Base-by-base conservation (phyloP, 2,888 invertebrate species). In the Drosophila fungiperda region DNA sequence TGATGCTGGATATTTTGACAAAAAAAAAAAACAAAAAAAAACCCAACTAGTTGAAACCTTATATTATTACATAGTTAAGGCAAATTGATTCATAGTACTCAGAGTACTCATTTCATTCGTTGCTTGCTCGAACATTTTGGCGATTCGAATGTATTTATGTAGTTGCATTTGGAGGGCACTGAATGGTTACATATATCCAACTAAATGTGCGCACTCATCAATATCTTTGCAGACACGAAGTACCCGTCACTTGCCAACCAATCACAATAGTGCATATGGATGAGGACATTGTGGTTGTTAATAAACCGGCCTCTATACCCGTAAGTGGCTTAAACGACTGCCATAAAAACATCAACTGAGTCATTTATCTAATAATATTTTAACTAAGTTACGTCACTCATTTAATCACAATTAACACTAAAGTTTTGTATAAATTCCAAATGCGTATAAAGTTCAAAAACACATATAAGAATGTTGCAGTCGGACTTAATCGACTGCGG, bases 261-360 rank as follows among this genome's bases (percentile, higher is more conserved):
- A 97, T 99, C 95, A 96, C 97, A 95, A 97, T 99, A 94, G 96
- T 99, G 94, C 97, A 97, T 95, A 97, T 99, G 96, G 98, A 98
- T 95, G 98, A 99, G 94, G 98, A 99, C 95, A 96, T 99, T 95
- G 96, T 99, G 95, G 99, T 99, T 94, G 98, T 99, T 94, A 98
- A 99, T 96, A 99, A 99, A 96, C 99, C 99, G 94, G 97, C 98
- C 94, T 99, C 99, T 94, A 98, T 99, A 95, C 99, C 99, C 94
- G 98, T 99, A 97, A 98, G 97, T 97, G 96, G 96, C 96, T 95
- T 95, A 94, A 95, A 95, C 95, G 96, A 96, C 96, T 94, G 96
- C 96, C 96, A 96, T 95, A 70, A 78, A 78, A 74, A 66, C 57
- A 72, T 62, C 33, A 65, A 65, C 26, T 67, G 17, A 59, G 62